Percentiles rank a stretch among this genome's conserved stretches.
Evolutionary conservation across 2,113 vertebrate species (phyloP).

Genomic region (Anoura caudifer): DNA sequence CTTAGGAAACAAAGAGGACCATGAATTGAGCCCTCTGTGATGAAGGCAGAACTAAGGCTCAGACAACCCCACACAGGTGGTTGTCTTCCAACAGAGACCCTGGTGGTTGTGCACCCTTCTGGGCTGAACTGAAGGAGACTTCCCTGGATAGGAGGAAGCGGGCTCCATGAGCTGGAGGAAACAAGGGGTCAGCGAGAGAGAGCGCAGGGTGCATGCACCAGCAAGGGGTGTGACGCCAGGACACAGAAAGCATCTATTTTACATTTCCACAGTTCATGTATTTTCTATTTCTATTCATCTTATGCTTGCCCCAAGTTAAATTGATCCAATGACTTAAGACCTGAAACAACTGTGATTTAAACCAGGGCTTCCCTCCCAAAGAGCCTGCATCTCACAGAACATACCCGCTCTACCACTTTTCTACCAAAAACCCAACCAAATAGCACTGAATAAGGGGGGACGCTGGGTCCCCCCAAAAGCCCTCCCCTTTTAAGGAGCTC

Average conservation of each 20-base stretch:
- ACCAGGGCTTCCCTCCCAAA: background rate
- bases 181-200: background rate
- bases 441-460: background rate
- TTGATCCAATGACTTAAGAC: background rate
- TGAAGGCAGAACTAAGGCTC: background rate
- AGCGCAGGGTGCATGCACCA: background rate
- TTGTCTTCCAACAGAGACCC: background rate
- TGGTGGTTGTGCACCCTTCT: background rate
- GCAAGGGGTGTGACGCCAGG: accelerated
- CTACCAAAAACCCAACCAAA: background rate
- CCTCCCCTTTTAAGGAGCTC: background rate
- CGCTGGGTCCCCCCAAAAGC: background rate
- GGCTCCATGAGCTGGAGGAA: accelerated
- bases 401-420: background rate
- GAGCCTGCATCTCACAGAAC: background rate
- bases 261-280: accelerated
- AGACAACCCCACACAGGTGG: background rate
- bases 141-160: background rate
- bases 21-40: background rate
- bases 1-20: background rate
- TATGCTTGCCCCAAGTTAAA: background rate
- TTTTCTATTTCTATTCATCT: background rate
- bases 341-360: background rate
- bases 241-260: background rate
- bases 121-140: background rate